Percentiles rank a stretch among this genome's conserved stretches.
Evolutionary conservation across 2,113 vertebrate species (phyloP).

Genomic region (Rallus limicola): DNA sequence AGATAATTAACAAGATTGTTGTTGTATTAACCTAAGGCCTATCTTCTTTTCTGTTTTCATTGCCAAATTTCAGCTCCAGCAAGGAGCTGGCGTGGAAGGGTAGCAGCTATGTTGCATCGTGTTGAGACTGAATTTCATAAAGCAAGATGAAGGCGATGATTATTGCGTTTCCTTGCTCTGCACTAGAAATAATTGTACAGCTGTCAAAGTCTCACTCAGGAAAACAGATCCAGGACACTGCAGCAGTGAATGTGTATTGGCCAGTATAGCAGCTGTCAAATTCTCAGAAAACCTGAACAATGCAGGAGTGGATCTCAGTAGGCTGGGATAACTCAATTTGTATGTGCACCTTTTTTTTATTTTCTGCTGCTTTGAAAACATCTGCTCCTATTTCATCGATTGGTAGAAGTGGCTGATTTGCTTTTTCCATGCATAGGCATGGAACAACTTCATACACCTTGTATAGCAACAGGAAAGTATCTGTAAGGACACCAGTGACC

Average conservation of each 20-base stretch:
- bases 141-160: constrained; percentile 36
- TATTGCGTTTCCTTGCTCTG: constrained; percentile 1
- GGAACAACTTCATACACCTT: not conserved
- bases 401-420: not conserved
- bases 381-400: constrained; percentile 12
- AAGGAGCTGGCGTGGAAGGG: not conserved
- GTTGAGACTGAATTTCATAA: constrained; percentile 9
- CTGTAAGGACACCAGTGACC: constrained; percentile 32
- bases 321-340: constrained; percentile 34
- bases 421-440: not conserved
- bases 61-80: constrained; percentile 21
- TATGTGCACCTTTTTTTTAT: not conserved
- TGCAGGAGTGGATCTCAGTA: not conserved
- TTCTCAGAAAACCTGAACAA: not conserved
- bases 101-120: not conserved
- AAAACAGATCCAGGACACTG: constrained; percentile 26
- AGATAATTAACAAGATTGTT: not conserved
- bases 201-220: constrained; percentile 55
- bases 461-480: not conserved
- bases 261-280: constrained; percentile 41
- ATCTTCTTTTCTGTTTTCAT: not conserved
- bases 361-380: constrained; percentile 39
- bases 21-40: not conserved
- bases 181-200: constrained; percentile 52
- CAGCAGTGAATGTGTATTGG: not conserved